A percentile compares a stretch with the other conserved stretches of the same genome.
Conservation (phyloP, 2,888 invertebrate species). For the Drosophila mettleri region DNA sequence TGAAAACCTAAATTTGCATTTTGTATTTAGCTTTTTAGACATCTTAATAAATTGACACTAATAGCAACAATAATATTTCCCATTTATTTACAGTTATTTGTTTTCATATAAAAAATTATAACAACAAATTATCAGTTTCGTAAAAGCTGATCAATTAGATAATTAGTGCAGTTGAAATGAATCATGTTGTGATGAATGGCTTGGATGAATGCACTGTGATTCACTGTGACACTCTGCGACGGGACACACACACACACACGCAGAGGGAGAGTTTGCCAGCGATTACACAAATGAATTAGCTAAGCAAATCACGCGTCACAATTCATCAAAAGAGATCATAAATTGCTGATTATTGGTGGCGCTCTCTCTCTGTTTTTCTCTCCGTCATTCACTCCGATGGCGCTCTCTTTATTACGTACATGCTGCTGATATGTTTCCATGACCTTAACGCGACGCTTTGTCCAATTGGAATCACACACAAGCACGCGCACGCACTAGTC, state of each 20-base stretch:
- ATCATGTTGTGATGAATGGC: constrained; percentile 19
- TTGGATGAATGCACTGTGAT: constrained; percentile 34
- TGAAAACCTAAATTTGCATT: too few relatives aligned
- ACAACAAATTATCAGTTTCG: neutral
- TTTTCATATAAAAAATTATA: neutral
- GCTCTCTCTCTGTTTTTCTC: constrained; percentile 23
- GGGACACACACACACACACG: neutral
- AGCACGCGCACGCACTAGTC: constrained; percentile 20
- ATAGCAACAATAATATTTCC: neutral
- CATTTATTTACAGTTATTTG: constrained; percentile 5
- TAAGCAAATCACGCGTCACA: constrained; percentile 59
- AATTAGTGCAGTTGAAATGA: constrained; percentile 25
- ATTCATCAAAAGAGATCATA: constrained; percentile 44
- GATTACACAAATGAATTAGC: constrained; percentile 45
- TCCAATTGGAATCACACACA: constrained; percentile 33
- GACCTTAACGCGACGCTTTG: constrained; percentile 67
- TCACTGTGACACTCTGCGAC: constrained; percentile 20
- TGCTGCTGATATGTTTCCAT: constrained; percentile 71
- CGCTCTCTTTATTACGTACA: constrained; percentile 52
- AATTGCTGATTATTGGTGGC: constrained; percentile 33
- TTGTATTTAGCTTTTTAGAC: too few relatives aligned
- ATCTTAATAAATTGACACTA: neutral
- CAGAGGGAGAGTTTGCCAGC: neutral
- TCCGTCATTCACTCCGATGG: constrained; percentile 5
- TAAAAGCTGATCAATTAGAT: constrained; percentile 25